Percentiles rank a stretch among this genome's conserved stretches.
Evolutionary conservation across 1,140 invertebrate genomes (phyloP).

Genomic region (Lycorma delicatula): DNA sequence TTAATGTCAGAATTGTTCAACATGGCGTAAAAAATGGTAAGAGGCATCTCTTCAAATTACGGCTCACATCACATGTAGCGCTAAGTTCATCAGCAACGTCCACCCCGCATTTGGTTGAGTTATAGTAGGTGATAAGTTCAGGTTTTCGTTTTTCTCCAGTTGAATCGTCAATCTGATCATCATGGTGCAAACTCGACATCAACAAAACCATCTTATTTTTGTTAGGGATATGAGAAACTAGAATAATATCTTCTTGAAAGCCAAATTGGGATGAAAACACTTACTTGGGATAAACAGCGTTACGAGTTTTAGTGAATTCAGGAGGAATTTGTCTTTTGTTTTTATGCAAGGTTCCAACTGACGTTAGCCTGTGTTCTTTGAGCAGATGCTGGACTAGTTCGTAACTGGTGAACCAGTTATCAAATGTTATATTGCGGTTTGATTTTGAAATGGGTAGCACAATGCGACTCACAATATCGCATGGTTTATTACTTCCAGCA

Average conservation of each 20-base stretch:
- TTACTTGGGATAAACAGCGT: slow-evolving; percentile 9
- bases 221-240: slow-evolving; percentile 29
- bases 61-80: slow-evolving; percentile 18
- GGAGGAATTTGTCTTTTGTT: slow-evolving; percentile 35
- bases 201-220: slow-evolving; percentile 29
- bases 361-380: background rate
- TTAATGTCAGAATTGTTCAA: slow-evolving; percentile 34
- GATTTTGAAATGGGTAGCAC: slow-evolving; percentile 32
- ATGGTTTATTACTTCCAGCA: slow-evolving; percentile 11
- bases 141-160: slow-evolving; percentile 30
- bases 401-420: slow-evolving; percentile 33
- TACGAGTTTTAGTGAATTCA: slow-evolving; percentile 8
- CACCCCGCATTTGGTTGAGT: slow-evolving; percentile 36
- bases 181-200: slow-evolving; percentile 26
- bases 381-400: background rate
- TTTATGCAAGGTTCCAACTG: slow-evolving; percentile 25
- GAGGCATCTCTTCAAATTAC: slow-evolving; percentile 31
- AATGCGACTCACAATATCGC: slow-evolving; percentile 33
- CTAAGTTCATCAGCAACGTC: slow-evolving; percentile 35
- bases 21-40: slow-evolving; percentile 27
- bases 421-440: slow-evolving; percentile 35
- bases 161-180: slow-evolving; percentile 21
- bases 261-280: slow-evolving; percentile 19
- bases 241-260: slow-evolving; percentile 19
- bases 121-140: slow-evolving; percentile 35